These are phyloP conservation scores for Athalia circularis DNA, from an alignment of 2,888 invertebrate genomes.

Conservation along the genomic window DNA sequence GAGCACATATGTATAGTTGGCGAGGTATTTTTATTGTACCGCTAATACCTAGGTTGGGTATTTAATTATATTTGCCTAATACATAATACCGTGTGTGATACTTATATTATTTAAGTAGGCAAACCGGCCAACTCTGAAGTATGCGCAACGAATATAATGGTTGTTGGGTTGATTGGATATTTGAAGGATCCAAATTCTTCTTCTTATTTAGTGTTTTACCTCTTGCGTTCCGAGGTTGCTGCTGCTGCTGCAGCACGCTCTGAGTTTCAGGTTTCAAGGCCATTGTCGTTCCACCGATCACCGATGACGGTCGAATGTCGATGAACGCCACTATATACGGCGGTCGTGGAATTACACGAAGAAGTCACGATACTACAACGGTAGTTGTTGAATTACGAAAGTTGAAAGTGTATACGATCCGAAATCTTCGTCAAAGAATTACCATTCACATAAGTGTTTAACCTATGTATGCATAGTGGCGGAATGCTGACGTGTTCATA, in stretches of 20 bases:
- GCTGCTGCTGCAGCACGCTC: neutral
- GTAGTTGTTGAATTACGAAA: slow-evolving; percentile 44
- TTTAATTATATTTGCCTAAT: neutral
- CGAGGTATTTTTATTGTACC: no score
- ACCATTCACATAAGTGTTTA: neutral
- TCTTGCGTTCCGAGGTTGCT: no score
- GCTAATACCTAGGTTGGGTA: no score
- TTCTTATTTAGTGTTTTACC: no score
- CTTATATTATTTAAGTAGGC: slow-evolving; percentile 21
- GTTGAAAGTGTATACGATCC: slow-evolving; percentile 29
- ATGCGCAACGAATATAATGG: neutral
- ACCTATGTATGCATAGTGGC: neutral
- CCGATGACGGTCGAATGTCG: slow-evolving; percentile 18
- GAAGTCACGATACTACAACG: slow-evolving; percentile 5
- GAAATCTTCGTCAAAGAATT: neutral
- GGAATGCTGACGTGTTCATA: neutral
- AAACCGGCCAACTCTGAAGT: slow-evolving; percentile 14
- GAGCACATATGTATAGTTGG: no score
- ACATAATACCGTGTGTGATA: slow-evolving; percentile 12
- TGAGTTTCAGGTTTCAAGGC: slow-evolving; percentile 31
- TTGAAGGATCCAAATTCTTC: no score
- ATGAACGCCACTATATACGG: neutral
- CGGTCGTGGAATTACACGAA: slow-evolving; percentile 29
- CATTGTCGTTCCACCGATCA: slow-evolving; percentile 38
- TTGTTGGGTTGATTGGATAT: neutral